A percentile compares a stretch with the other conserved stretches of the same genome.
Conservation (phyloP, 2,888 invertebrate species). For the Thelaira solivaga region DNA sequence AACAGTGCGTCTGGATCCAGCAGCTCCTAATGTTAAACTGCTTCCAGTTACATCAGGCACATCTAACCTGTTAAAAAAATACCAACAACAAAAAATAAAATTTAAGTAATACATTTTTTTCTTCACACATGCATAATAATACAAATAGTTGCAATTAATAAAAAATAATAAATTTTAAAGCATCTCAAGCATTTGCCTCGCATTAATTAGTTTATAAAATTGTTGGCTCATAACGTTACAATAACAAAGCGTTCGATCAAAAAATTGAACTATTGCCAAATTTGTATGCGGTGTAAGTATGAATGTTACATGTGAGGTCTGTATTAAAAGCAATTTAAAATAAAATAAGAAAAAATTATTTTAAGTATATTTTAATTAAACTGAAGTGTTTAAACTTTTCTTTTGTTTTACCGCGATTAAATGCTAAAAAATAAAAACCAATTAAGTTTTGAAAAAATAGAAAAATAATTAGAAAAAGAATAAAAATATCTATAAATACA, state of each 20-base stretch:
- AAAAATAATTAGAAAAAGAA: slow-evolving; percentile 12
- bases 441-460: too few species aligned
- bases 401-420: too few species aligned
- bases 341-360: too few species aligned
- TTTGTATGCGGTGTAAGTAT: background rate
- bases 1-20: slow-evolving; percentile 89
- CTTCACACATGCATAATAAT: background rate
- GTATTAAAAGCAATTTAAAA: too few species aligned
- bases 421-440: too few species aligned
- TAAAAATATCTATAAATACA: too few species aligned
- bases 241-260: background rate
- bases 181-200: slow-evolving; percentile 40
- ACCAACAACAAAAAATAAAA: slow-evolving; percentile 18
- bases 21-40: slow-evolving; percentile 84
- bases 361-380: too few species aligned
- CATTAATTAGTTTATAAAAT: slow-evolving; percentile 36
- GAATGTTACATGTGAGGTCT: too few species aligned
- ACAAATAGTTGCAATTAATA: slow-evolving; percentile 5
- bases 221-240: slow-evolving; percentile 49
- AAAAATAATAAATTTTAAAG: slow-evolving; percentile 31
- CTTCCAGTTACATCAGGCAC: slow-evolving; percentile 78
- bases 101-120: slow-evolving; percentile 5
- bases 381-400: too few species aligned
- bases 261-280: background rate
- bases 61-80: slow-evolving; percentile 70